phyloP scores from a whole-genome alignment of 2,888 invertebrate species.

The Tortrix viridana region DNA sequence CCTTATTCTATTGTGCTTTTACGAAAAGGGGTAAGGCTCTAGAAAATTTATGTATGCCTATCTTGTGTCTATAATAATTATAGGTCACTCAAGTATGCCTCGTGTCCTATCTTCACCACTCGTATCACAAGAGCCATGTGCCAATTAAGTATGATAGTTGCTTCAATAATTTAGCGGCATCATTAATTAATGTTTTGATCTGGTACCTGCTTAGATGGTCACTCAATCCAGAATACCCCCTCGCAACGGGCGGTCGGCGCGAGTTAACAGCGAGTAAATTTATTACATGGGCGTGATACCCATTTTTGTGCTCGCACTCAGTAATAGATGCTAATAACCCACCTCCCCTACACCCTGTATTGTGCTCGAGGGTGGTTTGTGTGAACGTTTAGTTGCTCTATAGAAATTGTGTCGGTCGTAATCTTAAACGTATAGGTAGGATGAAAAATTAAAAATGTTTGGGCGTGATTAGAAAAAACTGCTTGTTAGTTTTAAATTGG shows the following conservation, averaged over 20 bases:
- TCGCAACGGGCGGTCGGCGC: constrained; percentile 46
- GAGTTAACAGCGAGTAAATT: constrained; percentile 68
- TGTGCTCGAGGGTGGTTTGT: constrained; percentile 1
- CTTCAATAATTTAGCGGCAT: not conserved
- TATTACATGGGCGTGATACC: constrained; percentile 72
- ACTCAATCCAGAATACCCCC: constrained; percentile 40
- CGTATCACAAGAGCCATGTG: too few relatives aligned
- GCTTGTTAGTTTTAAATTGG: too few relatives aligned
- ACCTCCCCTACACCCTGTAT: constrained; percentile 17
- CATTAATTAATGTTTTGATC: too few relatives aligned
- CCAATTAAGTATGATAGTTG: too few relatives aligned
- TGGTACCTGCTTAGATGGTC: not conserved
- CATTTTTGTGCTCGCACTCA: constrained; percentile 56
- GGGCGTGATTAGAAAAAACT: too few relatives aligned
- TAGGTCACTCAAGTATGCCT: too few relatives aligned
- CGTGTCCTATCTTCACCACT: too few relatives aligned
- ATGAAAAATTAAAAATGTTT: not conserved
- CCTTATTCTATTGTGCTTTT: too few relatives aligned
- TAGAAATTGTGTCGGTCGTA: not conserved
- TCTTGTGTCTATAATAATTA: too few relatives aligned
- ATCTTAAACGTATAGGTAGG: not conserved
- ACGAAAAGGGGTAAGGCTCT: too few relatives aligned
- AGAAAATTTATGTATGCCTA: too few relatives aligned
- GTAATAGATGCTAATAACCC: constrained; percentile 47
- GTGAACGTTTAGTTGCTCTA: constrained; percentile 1